Evolutionary conservation across 2,797 vertebrate species (phyloP), one percentile per base, ranked within the genome.

Genomic region (Heliangelus exortis): DNA sequence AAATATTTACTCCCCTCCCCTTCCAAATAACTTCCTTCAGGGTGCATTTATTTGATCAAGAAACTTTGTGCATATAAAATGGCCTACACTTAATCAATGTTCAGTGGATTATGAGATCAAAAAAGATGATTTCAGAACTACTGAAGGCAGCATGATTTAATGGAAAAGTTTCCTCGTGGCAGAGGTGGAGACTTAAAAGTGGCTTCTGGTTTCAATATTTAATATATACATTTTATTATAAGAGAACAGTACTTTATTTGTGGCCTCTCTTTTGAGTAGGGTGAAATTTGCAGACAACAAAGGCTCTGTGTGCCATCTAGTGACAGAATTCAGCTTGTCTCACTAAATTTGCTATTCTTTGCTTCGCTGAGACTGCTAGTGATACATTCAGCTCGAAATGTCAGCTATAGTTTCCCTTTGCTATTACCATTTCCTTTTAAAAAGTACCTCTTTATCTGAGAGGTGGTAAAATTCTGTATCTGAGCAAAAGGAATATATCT

Each of bases 221-320:
- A 73, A 90, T 50, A 28, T 28, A 28, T 48, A 31, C 10, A 26
- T 39, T 59, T 78, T 81, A 17, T 53, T 81, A 22, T 6, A 91
- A 87, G 86, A 51, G 75, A 73, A 15, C 74, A 45, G 65, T 71
- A 91, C 57, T 87, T 61, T 82, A 74, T 92, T 89, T 8, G 20
- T 66, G 21, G 66, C 8, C 65, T 89, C 6, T 3, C 72, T 80
- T 96, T 55, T 45, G 57, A 76, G n/a, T 16, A 33, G 26, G 8
- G 50, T 66, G 85, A 68, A 58, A 77, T 93, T 80, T 84, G 16
- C 26, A 29, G n/a, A 26, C 45, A 69, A 69, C n/a, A 69, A 93
- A 84, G 97, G 39, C 83, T 96, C 31, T 1, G 73, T 62, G 29
- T 96, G 97, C 98, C 98, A 98, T 96, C 98, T 98, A 97, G 97